phyloP scores from a whole-genome alignment of 2,797 vertebrate genomes.

The Muscicapa comitata region DNA sequence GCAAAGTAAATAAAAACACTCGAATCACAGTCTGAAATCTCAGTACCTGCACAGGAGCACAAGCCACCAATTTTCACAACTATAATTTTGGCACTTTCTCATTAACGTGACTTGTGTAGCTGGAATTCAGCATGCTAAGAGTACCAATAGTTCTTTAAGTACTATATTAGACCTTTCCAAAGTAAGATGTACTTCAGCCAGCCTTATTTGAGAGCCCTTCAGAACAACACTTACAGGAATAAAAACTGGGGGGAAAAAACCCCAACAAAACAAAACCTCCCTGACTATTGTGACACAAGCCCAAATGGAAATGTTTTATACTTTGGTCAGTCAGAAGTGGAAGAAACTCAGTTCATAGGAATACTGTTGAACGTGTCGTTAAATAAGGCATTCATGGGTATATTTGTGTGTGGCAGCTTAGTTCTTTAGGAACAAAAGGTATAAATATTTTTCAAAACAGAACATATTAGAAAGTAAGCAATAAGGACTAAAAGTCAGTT shows the following conservation, averaged over 20 bases:
- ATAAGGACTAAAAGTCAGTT: not conserved
- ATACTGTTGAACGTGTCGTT: not conserved
- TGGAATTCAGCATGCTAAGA: not conserved
- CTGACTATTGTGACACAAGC: rapidly evolving
- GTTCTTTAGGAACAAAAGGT: not conserved
- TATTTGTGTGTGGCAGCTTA: not conserved
- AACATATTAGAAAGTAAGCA: not conserved
- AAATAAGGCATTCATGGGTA: not conserved
- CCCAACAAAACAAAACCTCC: not conserved
- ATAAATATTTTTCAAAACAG: not conserved
- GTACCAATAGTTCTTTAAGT: not conserved
- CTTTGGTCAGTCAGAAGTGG: not conserved
- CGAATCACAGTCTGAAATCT: not conserved
- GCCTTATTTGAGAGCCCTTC: not conserved
- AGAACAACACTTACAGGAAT: not conserved
- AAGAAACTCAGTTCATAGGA: not conserved
- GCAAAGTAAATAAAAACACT: not conserved
- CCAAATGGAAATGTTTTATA: not conserved
- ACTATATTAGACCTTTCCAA: not conserved
- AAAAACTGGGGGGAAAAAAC: rapidly evolving
- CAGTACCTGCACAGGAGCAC: not conserved
- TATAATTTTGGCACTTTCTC: not conserved
- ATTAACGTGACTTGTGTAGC: not conserved
- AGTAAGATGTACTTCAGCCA: not conserved
- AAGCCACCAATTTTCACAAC: not conserved